Base-by-base conservation (phyloP, 2,888 invertebrate genomes). In the Apotomis betuletana region DNA sequence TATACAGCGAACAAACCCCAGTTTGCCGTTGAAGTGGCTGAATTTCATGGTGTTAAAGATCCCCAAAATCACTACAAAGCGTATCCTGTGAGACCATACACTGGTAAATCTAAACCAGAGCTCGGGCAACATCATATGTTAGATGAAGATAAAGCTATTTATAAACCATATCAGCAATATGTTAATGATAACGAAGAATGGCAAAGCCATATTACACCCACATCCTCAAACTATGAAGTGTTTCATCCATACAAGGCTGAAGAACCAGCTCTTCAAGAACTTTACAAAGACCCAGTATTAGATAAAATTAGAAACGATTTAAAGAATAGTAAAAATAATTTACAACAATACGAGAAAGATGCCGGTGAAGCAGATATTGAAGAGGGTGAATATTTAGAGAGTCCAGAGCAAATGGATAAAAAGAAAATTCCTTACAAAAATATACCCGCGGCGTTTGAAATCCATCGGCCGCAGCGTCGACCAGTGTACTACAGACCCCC, bases 201-300 rank as follows among this genome's bases (percentile, higher is more conserved):
- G 9, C 72, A 75, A 3, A 74, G 74, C 27, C 78, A 83, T 52
- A 83, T 82, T 0, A 79, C 79, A 46, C 92, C 93, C 4, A 80
- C 79, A 5, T 79, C 85, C 2, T 83, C 84, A 4, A 86, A 85
- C 61, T 92, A 90, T 79, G 90, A 92, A 81, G 82, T 91, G 4
- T 92, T 86, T 67, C 92, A 93, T 77, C 93, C 93, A 0, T 93
- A 93, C 61, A 83, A 90, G 80, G 85, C 85, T 0, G 92, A 93
- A 77, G 87, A 87, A 74, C 89, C 89, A 13, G 87, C 86, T 5
- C 80, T 93, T 55, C 83, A 90, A 75, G 80, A 84, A 15, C 80
- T 92, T 57, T 90, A 92, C 62, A 87, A 86, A 77, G 90, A 92
- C 77, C 90, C 91, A n/a, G 77, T 88, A 4, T 74, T 90, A 73